phyloP scores from a whole-genome alignment of 2,888 invertebrate species.

The Molanna angustata region DNA sequence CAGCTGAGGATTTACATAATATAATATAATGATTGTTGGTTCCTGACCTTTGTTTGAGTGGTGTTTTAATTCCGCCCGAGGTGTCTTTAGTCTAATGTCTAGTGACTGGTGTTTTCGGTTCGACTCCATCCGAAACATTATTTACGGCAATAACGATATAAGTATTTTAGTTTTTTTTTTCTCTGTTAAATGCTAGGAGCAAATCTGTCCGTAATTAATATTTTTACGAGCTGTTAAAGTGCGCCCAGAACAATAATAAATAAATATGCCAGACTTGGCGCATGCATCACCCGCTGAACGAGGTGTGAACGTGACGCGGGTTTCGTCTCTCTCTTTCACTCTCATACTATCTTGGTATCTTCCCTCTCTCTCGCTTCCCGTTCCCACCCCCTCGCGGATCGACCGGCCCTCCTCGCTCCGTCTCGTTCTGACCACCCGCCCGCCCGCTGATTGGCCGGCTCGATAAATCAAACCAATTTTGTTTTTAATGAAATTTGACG shows the following conservation, averaged over 20 bases:
- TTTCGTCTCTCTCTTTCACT: slow-evolving; percentile 2
- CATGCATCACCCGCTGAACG: slow-evolving; percentile 27
- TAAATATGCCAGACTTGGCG: slow-evolving; percentile 5
- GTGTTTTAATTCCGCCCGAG: no score
- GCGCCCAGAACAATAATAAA: slow-evolving; percentile 13
- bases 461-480: slow-evolving; percentile 34
- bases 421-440: slow-evolving; percentile 1
- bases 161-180: background rate
- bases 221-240: slow-evolving; percentile 21
- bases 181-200: slow-evolving; percentile 2
- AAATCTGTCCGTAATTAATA: slow-evolving; percentile 19
- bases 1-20: no score
- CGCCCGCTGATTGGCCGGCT: slow-evolving; percentile 29
- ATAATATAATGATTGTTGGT: no score
- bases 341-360: background rate
- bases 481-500: slow-evolving; percentile 32
- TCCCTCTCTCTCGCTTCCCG: slow-evolving; percentile 6
- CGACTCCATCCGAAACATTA: background rate
- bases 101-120: background rate
- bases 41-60: no score
- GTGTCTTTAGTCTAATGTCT: no score
- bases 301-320: slow-evolving; percentile 29
- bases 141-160: slow-evolving; percentile 5
- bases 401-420: background rate
- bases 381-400: no score